Percentiles rank a stretch among this genome's conserved stretches.
These are phyloP conservation scores for Paradoxurus hermaphroditus DNA, from an alignment of 2,113 vertebrate species.

Conservation along the genomic window DNA sequence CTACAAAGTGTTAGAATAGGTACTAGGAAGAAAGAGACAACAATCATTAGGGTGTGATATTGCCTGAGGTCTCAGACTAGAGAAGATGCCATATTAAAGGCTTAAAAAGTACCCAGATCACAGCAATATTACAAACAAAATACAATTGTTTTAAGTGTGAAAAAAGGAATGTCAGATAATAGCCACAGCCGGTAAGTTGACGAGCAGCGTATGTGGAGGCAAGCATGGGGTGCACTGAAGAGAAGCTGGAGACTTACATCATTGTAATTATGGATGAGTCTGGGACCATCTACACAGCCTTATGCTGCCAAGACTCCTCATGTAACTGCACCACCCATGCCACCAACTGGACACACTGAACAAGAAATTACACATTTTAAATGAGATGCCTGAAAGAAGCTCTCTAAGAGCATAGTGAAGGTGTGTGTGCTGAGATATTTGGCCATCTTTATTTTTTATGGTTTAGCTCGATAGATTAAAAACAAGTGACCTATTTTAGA, in stretches of 20 bases:
- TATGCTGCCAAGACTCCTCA: slow-evolving; percentile 45
- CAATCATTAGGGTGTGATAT: neutral
- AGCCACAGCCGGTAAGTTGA: neutral
- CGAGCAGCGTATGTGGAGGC: neutral
- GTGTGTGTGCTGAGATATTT: neutral
- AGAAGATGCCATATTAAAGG: neutral
- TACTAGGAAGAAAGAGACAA: neutral
- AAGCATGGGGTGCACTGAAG: neutral
- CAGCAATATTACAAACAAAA: neutral
- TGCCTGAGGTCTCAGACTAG: neutral
- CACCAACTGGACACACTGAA: neutral
- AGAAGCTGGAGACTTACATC: slow-evolving; percentile 24
- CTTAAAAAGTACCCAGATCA: neutral
- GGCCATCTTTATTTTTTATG: neutral
- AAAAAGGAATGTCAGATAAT: slow-evolving; percentile 20
- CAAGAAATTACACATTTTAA: slow-evolving; percentile 18
- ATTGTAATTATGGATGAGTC: slow-evolving; percentile 71
- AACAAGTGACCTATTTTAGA: neutral
- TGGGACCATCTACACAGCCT: slow-evolving; percentile 57
- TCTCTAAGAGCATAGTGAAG: neutral
- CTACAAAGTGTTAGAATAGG: neutral
- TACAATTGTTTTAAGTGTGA: neutral
- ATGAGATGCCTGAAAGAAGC: neutral
- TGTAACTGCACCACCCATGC: neutral
- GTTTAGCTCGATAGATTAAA: neutral